Conservation (phyloP, 2,888 invertebrate species). For the Sarcophaga carnaria region DNA sequence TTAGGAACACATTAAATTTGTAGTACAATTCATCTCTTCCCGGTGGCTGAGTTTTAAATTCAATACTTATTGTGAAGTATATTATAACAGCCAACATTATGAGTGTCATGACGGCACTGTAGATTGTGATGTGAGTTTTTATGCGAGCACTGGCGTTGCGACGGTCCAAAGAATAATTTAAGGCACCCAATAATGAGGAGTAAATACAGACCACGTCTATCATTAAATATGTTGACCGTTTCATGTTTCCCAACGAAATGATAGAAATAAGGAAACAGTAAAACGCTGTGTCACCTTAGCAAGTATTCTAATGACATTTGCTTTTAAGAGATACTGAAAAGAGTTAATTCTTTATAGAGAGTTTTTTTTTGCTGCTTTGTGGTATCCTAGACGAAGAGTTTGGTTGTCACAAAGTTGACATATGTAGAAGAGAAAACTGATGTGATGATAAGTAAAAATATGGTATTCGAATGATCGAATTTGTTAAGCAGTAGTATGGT, state of each 20-base stretch:
- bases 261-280: not conserved
- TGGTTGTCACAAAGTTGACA: no score
- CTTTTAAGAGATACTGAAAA: no score
- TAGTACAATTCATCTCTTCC: slow-evolving; percentile 27
- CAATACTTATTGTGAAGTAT: slow-evolving; percentile 1
- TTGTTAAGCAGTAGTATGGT: no score
- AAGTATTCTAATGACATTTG: no score
- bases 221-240: slow-evolving; percentile 42
- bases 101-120: not conserved
- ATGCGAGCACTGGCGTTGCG: not conserved
- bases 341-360: no score
- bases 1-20: slow-evolving; percentile 2
- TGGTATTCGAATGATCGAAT: no score
- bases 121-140: not conserved
- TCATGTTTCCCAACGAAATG: slow-evolving; percentile 21
- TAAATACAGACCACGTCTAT: slow-evolving; percentile 1
- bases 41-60: not conserved
- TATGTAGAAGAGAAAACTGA: no score
- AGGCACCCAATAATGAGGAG: slow-evolving; percentile 35
- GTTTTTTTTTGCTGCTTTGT: no score
- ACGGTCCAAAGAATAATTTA: slow-evolving; percentile 23
- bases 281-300: not conserved
- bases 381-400: no score
- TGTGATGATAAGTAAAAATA: no score
- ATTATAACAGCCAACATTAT: slow-evolving; percentile 3